Conservation (phyloP, 2,888 invertebrate genomes). For the Yponomeuta malinellus region DNA sequence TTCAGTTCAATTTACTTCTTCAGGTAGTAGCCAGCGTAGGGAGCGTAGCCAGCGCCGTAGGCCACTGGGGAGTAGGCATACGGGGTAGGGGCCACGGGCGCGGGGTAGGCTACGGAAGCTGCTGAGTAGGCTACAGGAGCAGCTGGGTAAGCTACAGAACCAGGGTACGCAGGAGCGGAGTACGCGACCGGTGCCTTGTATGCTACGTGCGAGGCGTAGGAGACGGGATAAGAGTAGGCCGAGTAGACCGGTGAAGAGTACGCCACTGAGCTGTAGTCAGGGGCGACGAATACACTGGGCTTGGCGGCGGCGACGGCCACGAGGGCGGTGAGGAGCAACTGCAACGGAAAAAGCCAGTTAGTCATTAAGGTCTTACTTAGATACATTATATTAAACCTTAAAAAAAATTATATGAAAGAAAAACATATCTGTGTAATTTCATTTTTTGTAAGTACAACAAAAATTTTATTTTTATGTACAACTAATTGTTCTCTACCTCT, state of each 20-base stretch:
- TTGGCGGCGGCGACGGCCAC: slow-evolving; percentile 47
- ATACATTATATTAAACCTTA: too few species aligned
- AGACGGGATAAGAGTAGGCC: slow-evolving; percentile 31
- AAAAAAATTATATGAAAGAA: too few species aligned
- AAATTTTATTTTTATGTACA: too few species aligned
- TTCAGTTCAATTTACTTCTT: not conserved
- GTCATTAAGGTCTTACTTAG: not conserved
- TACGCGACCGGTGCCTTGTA: not conserved
- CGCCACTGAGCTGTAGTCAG: not conserved
- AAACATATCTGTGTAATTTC: too few species aligned
- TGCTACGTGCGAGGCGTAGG: not conserved
- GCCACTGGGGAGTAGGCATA: slow-evolving; percentile 15
- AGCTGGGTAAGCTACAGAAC: slow-evolving; percentile 24
- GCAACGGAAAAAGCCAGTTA: not conserved
- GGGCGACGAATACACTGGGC: slow-evolving; percentile 24
- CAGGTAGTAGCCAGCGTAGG: slow-evolving; percentile 21
- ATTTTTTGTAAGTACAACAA: too few species aligned
- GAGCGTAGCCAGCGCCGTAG: slow-evolving; percentile 13
- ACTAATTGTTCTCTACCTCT: too few species aligned
- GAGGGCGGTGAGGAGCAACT: slow-evolving; percentile 27
- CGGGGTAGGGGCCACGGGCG: slow-evolving; percentile 14
- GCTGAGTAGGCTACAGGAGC: slow-evolving; percentile 19
- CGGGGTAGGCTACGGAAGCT: slow-evolving; percentile 11
- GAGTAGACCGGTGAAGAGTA: slow-evolving; percentile 1
- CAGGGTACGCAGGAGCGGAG: not conserved